Evolutionary conservation across 2,888 invertebrate species (phyloP).

Genomic region (Drosophila anomalata): DNA sequence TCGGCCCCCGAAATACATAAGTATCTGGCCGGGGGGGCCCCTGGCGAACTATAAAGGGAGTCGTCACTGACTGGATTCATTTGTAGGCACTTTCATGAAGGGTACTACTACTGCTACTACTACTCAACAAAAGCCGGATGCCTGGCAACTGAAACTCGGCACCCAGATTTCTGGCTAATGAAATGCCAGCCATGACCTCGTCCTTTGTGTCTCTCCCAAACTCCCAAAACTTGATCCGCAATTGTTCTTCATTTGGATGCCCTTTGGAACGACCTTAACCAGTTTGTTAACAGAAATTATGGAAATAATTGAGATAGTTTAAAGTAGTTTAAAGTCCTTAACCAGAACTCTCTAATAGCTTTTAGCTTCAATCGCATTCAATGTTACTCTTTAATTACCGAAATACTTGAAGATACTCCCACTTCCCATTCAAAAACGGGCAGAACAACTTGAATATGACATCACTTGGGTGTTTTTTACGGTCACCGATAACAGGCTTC

Average conservation of each 20-base stretch:
- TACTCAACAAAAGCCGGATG: not conserved
- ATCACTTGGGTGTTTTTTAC: constrained; percentile 50
- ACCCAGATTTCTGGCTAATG: constrained; percentile 11
- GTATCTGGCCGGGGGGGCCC: constrained; percentile 27
- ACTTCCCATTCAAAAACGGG: not conserved
- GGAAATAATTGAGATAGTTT: not conserved
- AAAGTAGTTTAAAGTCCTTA: not conserved
- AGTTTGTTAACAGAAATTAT: not conserved
- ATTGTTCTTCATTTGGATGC: not conserved
- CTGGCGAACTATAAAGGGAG: constrained; percentile 38
- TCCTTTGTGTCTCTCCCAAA: not conserved
- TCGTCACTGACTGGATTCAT: constrained; percentile 6
- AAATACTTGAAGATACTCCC: not conserved
- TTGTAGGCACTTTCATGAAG: constrained; percentile 3
- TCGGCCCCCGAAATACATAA: constrained; percentile 3
- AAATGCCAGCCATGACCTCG: not conserved
- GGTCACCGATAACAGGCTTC: constrained; percentile 43
- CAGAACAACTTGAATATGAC: constrained; percentile 12
- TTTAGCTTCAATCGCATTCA: not conserved
- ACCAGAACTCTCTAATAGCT: not conserved
- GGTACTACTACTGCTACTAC: not conserved
- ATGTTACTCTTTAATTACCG: constrained; percentile 1
- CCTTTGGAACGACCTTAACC: not conserved
- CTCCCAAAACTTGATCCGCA: not conserved
- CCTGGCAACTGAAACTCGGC: constrained; percentile 2